These are phyloP conservation scores for Drosophila cracens DNA, from an alignment of 2,888 invertebrate species.

Conservation along the genomic window DNA sequence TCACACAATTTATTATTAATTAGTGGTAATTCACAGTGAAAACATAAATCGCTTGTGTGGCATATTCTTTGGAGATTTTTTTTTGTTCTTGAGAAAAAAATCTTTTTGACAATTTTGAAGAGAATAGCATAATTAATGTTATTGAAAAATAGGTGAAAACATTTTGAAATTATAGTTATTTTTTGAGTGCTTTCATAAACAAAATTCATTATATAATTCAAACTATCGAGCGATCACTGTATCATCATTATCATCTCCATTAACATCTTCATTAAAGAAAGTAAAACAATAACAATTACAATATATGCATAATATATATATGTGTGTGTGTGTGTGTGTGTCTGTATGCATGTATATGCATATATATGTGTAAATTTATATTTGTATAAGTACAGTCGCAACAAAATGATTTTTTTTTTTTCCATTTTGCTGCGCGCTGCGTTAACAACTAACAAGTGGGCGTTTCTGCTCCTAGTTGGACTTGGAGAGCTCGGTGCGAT, in stretches of 20 bases:
- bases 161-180: neutral
- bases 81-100: neutral
- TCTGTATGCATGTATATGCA: neutral
- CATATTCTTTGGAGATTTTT: conserved; percentile 4
- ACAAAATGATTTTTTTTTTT: conserved; percentile 1
- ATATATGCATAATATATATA: conserved; percentile 14
- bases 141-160: neutral
- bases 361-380: conserved; percentile 4
- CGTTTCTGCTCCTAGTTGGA: conserved; percentile 58
- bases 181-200: neutral
- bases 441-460: conserved; percentile 36
- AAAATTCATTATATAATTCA: neutral
- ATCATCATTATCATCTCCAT: conserved; percentile 7
- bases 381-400: conserved; percentile 35
- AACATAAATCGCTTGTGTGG: neutral
- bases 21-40: neutral
- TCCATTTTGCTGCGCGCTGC: conserved; percentile 9
- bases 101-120: neutral
- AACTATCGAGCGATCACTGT: conserved; percentile 6
- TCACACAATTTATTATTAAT: neutral
- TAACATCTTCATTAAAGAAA: conserved; percentile 35
- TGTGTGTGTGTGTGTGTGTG: neutral
- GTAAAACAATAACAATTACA: conserved; percentile 57
- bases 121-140: neutral
- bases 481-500: conserved; percentile 82